These are phyloP conservation scores for Eugnorisma glareosa DNA, from an alignment of 2,888 invertebrate genomes.

Conservation along the genomic window DNA sequence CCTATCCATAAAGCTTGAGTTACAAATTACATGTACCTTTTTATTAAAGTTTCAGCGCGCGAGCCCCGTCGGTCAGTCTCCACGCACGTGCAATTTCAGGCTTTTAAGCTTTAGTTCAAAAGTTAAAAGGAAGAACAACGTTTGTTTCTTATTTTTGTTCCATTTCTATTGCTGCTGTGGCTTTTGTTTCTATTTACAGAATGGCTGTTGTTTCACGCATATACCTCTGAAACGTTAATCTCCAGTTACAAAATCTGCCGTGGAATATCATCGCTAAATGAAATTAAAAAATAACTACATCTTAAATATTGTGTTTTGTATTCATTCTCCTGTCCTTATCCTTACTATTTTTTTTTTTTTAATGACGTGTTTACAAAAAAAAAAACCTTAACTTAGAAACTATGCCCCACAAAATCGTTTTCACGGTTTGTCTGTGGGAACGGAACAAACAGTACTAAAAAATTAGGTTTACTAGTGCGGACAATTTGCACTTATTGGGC, in stretches of 20 bases:
- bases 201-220: neutral
- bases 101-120: slow-evolving; percentile 62
- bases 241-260: neutral
- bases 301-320: too few relatives aligned
- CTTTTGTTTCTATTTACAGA: slow-evolving; percentile 27
- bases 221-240: neutral
- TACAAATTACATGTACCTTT: slow-evolving; percentile 26
- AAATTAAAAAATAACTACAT: neutral
- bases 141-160: slow-evolving; percentile 51
- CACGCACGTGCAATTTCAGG: slow-evolving; percentile 58
- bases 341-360: too few relatives aligned
- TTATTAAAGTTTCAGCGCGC: slow-evolving; percentile 47
- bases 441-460: too few relatives aligned
- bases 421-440: too few relatives aligned
- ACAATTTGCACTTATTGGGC: too few relatives aligned
- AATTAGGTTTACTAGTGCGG: too few relatives aligned
- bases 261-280: neutral
- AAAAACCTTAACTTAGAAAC: too few relatives aligned
- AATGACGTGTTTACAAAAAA: too few relatives aligned
- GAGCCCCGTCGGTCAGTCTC: slow-evolving; percentile 45
- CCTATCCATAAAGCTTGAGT: neutral
- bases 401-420: too few relatives aligned
- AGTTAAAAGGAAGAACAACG: slow-evolving; percentile 48
- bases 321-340: too few relatives aligned
- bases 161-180: slow-evolving; percentile 31